These are phyloP conservation scores for Macquaria australasica DNA, from an alignment of 2,113 vertebrate species.

Conservation along the genomic window DNA sequence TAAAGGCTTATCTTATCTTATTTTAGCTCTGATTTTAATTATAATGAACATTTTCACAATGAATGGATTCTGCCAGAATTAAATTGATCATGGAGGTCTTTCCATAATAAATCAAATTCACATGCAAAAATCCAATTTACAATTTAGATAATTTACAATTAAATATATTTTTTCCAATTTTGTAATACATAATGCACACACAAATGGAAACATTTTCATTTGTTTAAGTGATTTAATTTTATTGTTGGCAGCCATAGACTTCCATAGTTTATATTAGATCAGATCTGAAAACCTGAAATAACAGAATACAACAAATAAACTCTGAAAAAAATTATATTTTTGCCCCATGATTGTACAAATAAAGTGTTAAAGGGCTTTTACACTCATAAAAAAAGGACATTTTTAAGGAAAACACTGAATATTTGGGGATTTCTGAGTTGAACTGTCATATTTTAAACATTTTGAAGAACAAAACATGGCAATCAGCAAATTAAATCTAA, in stretches of 20 bases:
- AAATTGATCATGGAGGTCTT: neutral
- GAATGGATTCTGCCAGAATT: too few relatives aligned
- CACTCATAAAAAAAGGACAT: too few relatives aligned
- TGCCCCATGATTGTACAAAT: neutral
- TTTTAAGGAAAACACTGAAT: too few relatives aligned
- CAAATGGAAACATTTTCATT: slow-evolving; percentile 8
- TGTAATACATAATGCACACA: neutral
- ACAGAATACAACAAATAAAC: too few relatives aligned
- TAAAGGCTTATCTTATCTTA: too few relatives aligned
- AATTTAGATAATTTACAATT: neutral
- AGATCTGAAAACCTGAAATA: neutral
- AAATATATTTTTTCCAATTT: neutral
- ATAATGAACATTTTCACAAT: too few relatives aligned
- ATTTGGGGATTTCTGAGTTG: neutral
- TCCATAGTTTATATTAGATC: neutral
- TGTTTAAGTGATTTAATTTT: neutral
- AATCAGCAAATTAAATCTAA: neutral
- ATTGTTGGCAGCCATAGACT: neutral
- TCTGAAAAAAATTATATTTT: too few relatives aligned
- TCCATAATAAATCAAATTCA: neutral
- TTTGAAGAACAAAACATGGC: neutral
- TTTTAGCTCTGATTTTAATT: neutral
- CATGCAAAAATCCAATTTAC: neutral
- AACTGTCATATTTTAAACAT: neutral
- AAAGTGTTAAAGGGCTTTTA: too few relatives aligned